Evolutionary conservation across 2,797 vertebrate species (phyloP).

Genomic region (Champsocephalus esox): DNA sequence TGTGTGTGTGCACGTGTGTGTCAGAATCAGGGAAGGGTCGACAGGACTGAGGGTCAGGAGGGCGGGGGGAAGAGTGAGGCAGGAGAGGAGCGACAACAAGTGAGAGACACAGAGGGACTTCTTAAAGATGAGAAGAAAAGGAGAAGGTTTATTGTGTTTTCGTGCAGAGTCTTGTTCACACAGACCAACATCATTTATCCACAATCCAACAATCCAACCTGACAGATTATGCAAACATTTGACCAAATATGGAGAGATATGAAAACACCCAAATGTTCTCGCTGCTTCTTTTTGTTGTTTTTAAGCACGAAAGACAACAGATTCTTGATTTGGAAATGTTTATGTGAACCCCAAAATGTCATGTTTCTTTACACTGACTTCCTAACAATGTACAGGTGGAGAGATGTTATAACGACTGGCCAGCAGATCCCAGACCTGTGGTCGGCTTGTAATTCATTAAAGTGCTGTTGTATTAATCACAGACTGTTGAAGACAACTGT

Average conservation of each 20-base stretch:
- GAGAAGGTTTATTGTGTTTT: conserved; percentile 31
- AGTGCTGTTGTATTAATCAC: conserved; percentile 78
- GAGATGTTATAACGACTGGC: conserved; percentile 37
- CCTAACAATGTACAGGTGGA: conserved; percentile 26
- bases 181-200: conserved; percentile 37
- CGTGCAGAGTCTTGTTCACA: conserved; percentile 26
- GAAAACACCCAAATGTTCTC: neutral
- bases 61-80: conserved; percentile 48
- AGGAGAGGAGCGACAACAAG: conserved; percentile 34
- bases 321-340: neutral
- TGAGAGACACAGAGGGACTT: conserved; percentile 33
- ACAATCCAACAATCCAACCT: conserved; percentile 35
- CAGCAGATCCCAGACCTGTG: conserved; percentile 68
- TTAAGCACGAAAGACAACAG: neutral
- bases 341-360: neutral
- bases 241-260: conserved; percentile 21
- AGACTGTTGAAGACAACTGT: conserved; percentile 68
- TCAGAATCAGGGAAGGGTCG: conserved; percentile 51
- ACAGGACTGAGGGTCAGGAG: conserved; percentile 54
- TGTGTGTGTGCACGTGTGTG: conserved; percentile 28
- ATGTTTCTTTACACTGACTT: neutral
- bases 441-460: conserved; percentile 78
- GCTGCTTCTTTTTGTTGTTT: conserved; percentile 3
- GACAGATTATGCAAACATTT: conserved; percentile 33
- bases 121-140: conserved; percentile 9